Percentiles rank a stretch among this genome's conserved stretches.
phyloP scores from a whole-genome alignment of 2,797 vertebrate species.

The Ataeniobius toweri region DNA sequence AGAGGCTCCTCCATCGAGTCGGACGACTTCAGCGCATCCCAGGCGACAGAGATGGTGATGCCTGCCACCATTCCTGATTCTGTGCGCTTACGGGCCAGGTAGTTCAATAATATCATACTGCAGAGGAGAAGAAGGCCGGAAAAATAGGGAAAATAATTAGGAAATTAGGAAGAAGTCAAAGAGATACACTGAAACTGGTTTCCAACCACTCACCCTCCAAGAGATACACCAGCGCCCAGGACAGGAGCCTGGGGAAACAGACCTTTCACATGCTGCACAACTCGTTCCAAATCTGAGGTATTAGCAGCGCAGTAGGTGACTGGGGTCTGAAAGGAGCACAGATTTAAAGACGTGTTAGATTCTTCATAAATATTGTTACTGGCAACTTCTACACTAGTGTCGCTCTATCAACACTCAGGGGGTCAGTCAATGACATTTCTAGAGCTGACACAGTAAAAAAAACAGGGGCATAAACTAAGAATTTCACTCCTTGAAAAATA shows the following conservation, averaged over 20 bases:
- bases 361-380: not conserved
- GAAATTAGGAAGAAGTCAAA: not conserved
- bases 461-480: too few relatives aligned
- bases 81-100: constrained; percentile 73
- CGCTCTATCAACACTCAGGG: not conserved
- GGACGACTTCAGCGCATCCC: constrained; percentile 79
- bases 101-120: constrained; percentile 86
- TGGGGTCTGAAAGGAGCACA: constrained; percentile 76
- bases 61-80: constrained; percentile 79
- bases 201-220: constrained; percentile 83
- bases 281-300: constrained; percentile 83
- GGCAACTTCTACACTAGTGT: not conserved
- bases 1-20: constrained; percentile 83
- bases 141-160: not conserved
- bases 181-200: not conserved
- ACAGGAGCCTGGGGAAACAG: constrained; percentile 77
- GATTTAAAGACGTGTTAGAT: constrained; percentile 10
- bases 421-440: not conserved
- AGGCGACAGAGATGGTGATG: constrained; percentile 81
- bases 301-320: constrained; percentile 83
- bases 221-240: constrained; percentile 84
- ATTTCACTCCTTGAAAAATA: too few relatives aligned
- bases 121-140: too few relatives aligned
- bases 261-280: constrained; percentile 78
- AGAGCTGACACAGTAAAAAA: not conserved